phyloP scores from a whole-genome alignment of 2,113 vertebrate species.

The Coregonus clupeaformis region DNA sequence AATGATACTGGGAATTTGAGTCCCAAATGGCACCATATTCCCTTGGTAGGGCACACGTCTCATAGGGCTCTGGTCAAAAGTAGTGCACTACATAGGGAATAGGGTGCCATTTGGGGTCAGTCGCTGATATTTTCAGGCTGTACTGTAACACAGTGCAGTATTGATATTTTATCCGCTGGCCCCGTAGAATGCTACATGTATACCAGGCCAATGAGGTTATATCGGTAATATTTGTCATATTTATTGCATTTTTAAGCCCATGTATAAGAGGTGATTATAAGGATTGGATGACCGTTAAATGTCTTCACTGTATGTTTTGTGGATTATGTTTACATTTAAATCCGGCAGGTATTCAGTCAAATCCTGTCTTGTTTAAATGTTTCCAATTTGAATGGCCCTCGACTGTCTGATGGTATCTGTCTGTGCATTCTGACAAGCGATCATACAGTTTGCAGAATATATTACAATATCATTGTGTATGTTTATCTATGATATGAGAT shows the following conservation, averaged over 20 bases:
- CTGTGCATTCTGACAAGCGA: conserved; percentile 30
- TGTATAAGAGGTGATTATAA: too few species aligned
- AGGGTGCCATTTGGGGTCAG: not conserved
- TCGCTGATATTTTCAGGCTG: too few species aligned
- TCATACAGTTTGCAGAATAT: not conserved
- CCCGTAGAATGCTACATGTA: too few species aligned
- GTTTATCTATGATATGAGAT: not conserved
- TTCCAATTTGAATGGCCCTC: not conserved
- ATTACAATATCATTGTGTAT: not conserved
- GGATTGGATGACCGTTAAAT: too few species aligned
- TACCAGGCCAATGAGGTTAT: too few species aligned
- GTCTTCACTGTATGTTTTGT: too few species aligned
- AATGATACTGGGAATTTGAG: not conserved
- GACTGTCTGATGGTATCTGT: too few species aligned
- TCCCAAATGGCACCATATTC: conserved; percentile 5
- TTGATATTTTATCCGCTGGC: not conserved
- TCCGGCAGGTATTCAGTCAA: too few species aligned
- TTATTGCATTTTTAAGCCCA: too few species aligned
- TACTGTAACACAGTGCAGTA: not conserved
- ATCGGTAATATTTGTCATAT: too few species aligned
- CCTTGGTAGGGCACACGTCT: not conserved
- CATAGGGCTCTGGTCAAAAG: conserved; percentile 16
- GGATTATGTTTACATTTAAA: too few species aligned
- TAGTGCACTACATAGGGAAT: conserved; percentile 20
- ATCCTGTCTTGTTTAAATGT: too few species aligned